Evolutionary conservation across 2,888 invertebrate genomes (phyloP).

Genomic region (Heteropelma amictum): DNA sequence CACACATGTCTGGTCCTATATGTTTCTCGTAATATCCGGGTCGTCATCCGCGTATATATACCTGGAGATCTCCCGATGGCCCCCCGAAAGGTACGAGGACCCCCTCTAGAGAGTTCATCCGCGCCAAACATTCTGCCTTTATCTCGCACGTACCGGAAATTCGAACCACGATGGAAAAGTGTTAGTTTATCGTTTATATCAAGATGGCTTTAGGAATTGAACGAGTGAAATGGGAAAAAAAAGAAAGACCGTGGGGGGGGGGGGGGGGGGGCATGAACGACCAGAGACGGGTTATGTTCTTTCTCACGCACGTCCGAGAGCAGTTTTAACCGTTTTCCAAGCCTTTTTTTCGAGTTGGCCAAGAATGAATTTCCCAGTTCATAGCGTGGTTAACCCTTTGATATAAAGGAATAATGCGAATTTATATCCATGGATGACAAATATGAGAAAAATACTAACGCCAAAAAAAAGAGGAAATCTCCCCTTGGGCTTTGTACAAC

Average conservation of each 20-base stretch:
- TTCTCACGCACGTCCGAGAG: constrained; percentile 48
- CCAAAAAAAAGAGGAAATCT: no score
- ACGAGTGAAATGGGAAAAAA: neutral
- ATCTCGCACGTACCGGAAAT: constrained; percentile 8
- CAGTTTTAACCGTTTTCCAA: constrained; percentile 53
- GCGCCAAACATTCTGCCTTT: constrained; percentile 23
- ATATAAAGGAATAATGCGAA: no score
- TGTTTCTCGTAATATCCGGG: constrained; percentile 64
- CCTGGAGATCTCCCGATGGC: constrained; percentile 47
- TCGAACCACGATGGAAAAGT: constrained; percentile 29
- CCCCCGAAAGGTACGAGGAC: constrained; percentile 49
- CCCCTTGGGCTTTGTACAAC: no score
- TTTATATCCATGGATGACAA: no score
- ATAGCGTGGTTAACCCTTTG: constrained; percentile 36
- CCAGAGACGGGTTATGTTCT: constrained; percentile 38
- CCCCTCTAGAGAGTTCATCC: constrained; percentile 54
- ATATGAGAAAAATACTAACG: no score
- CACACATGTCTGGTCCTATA: constrained; percentile 56
- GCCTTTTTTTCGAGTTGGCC: constrained; percentile 9
- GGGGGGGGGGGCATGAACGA: constrained; percentile 1
- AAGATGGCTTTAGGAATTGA: constrained; percentile 44
- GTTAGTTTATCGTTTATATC: constrained; percentile 63
- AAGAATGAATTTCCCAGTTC: constrained; percentile 32
- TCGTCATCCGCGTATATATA: constrained; percentile 58
- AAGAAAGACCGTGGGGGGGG: neutral